Base-by-base conservation (phyloP, 1,140 invertebrate genomes). In the Drosophila ironensis region DNA sequence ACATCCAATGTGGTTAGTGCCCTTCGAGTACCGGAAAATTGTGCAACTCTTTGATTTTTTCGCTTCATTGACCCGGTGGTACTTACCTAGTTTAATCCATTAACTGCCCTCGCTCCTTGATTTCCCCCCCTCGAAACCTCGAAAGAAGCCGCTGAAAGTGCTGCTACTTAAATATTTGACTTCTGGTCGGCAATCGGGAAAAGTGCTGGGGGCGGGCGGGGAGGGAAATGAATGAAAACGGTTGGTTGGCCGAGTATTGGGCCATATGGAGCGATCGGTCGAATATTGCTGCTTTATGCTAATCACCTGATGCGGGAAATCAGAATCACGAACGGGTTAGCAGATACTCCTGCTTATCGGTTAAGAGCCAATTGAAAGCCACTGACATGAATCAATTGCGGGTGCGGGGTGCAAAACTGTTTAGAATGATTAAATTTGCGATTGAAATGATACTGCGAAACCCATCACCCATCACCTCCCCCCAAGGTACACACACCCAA, bases 401-500 rank as follows among this genome's bases (percentile, higher is more conserved):
- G n/a, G n/a, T n/a, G 16, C 9, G 41, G 14, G 33, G 6, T 28
- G 20, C 35, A 20, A 50, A 67, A 70, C 69, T 74, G 78, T 84
- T 84, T 84, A 84, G 78, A 57, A 84, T 84, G 78, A 84, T 84
- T 84, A 84, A 84, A 84, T 84, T 84, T 86, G 73, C 78, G 63
- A 84, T 78, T 66, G 80, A 84, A 84, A 78, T 76, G 72, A 84
- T 82, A 71, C 42, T 11, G 38, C 2, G n/a, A n/a, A n/a, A n/a
- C n/a, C n/a, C n/a, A n/a, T n/a, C n/a, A n/a, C n/a, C n/a, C n/a
- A n/a, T n/a, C n/a, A n/a, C n/a, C n/a, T n/a, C n/a, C n/a, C n/a
- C n/a, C n/a, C n/a, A n/a, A n/a, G n/a, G n/a, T n/a, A n/a, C n/a
- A n/a, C n/a, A n/a, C n/a, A n/a, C n/a, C n/a, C n/a, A n/a, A n/a